Evolutionary conservation across 2,797 vertebrate genomes (phyloP), one percentile per base, ranked within the genome.

Genomic region (Calcarius lapponicus): DNA sequence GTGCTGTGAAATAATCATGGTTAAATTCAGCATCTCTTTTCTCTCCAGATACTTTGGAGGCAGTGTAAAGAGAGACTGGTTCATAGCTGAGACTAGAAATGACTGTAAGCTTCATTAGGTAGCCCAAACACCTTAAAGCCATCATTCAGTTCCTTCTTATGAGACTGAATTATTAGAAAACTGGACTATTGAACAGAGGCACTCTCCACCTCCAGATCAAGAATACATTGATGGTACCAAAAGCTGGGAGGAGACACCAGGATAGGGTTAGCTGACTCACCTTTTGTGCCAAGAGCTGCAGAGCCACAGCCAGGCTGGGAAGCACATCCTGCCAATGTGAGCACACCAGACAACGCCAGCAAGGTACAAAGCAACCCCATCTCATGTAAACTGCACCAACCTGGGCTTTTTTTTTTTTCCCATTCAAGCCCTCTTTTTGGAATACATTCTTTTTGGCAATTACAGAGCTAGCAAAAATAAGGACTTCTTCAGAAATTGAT

Each of bases 41-140:
- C 74, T 62, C 85, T 81, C 54, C 73, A 88, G 18, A n/a, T 50
- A 69, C 36, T 75, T 34, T 20, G 53, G 32, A 89, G 40, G 45
- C 36, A 64, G 11, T 18, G 17, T 56, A 66, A 84, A 64, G 64
- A 78, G n/a, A 60, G 7, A 28, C 2, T 28, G 19, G 0, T 18
- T 90, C 71, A 78, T 40, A 84, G n/a, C 38, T 86, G 22, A 40
- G 58, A 48, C 34, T 66, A 24, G 25, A 51, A 51, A 72, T 36
- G 22, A 45, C 21, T 38, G 1, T 9, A 53, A 80, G 2, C 6
- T 38, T 21, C 3, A 0, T 53, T 25, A 87, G n/a, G 40, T 7
- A 43, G 45, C 29, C 19, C 16, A 53, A 74, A 80, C 32, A 70
- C 38, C 61, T 76, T 70, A 48, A 87, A 94, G 38, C 3, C 53